Conservation (phyloP, 1,140 invertebrate genomes). For the Limonius californicus region DNA sequence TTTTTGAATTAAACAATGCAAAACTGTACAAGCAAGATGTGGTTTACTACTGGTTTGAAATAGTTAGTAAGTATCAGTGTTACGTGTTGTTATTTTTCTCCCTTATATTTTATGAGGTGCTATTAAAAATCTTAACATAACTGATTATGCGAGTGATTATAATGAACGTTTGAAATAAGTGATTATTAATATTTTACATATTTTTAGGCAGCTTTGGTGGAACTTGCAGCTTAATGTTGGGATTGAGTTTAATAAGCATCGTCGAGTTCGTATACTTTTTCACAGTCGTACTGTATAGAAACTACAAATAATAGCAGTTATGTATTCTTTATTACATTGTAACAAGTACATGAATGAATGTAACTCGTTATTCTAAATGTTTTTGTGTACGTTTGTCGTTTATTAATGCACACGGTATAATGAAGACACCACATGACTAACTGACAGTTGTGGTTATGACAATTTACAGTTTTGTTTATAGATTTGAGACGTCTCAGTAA, state of each 20-base stretch:
- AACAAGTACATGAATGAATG: too few species aligned
- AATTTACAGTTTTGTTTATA: too few species aligned
- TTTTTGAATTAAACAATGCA: slow-evolving; percentile 31
- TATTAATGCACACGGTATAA: too few species aligned
- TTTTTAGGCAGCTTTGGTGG: slow-evolving; percentile 40
- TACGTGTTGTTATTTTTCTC: neutral
- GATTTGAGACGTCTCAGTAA: too few species aligned
- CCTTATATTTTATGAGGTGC: neutral
- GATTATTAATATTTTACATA: neutral
- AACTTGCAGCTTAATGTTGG: slow-evolving; percentile 34
- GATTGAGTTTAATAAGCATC: slow-evolving; percentile 36
- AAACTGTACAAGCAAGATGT: slow-evolving; percentile 43
- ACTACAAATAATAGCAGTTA: too few species aligned
- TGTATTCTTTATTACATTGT: too few species aligned
- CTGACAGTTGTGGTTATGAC: too few species aligned
- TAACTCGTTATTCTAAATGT: too few species aligned
- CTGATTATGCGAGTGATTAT: neutral
- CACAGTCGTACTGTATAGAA: slow-evolving; percentile 15
- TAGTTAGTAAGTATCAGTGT: slow-evolving; percentile 43
- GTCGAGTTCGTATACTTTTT: slow-evolving; percentile 35
- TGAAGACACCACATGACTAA: too few species aligned
- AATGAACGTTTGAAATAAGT: neutral
- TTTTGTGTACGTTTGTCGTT: too few species aligned
- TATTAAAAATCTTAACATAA: neutral
- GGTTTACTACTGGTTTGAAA: slow-evolving; percentile 47